phyloP scores from a whole-genome alignment of 2,888 invertebrate species.

The Endotricha flammealis region DNA sequence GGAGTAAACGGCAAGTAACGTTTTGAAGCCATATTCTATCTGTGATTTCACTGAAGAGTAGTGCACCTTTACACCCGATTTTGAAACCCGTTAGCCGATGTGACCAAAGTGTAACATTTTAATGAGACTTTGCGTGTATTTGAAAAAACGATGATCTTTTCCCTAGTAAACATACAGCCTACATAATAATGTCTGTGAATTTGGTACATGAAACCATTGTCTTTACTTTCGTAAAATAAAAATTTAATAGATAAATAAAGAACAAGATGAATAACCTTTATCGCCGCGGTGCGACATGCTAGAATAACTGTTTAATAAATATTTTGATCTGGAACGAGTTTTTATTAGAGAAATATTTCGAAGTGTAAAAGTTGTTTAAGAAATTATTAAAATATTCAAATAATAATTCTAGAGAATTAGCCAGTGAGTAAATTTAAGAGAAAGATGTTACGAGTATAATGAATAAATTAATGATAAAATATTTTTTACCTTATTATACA shows the following conservation, averaged over 20 bases:
- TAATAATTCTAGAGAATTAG: conserved; percentile 74
- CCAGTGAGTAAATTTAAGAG: conserved; percentile 68
- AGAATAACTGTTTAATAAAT: conserved; percentile 33
- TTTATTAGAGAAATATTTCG: conserved; percentile 60
- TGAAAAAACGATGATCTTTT: background rate
- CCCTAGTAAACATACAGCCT: background rate
- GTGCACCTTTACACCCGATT: conserved; percentile 34
- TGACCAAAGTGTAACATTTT: no score
- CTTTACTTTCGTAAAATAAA: conserved; percentile 6
- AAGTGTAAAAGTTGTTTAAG: conserved; percentile 65
- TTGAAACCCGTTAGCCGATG: conserved; percentile 27
- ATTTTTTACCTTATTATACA: no score
- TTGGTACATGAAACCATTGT: background rate
- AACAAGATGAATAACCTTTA: background rate
- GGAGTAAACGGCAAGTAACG: conserved; percentile 28
- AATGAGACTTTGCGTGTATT: conserved; percentile 19
- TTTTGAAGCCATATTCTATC: conserved; percentile 52
- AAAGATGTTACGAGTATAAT: conserved; percentile 76
- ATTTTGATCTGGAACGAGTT: conserved; percentile 62
- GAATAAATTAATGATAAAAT: conserved; percentile 61
- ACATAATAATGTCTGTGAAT: background rate
- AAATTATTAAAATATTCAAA: conserved; percentile 72
- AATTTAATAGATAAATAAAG: background rate
- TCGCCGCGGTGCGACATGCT: conserved; percentile 29
- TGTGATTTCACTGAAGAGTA: conserved; percentile 63